These are phyloP conservation scores for Drosophila albomicans DNA, from an alignment of 1,140 invertebrate genomes.

Conservation along the genomic window DNA sequence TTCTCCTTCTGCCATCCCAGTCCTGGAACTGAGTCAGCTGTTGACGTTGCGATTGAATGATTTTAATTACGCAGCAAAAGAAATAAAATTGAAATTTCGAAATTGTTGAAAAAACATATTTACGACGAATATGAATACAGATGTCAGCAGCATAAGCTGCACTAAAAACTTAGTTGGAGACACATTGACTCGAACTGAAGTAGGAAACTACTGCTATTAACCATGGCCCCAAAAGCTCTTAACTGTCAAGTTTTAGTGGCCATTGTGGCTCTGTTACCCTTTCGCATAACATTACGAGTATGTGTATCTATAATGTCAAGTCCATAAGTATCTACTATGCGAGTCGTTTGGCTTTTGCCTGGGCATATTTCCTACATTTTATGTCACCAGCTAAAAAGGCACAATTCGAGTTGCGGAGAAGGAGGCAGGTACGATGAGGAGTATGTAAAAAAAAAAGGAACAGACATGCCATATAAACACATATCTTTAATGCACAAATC, in stretches of 20 bases:
- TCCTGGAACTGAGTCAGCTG: slow-evolving; percentile 7
- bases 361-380: slow-evolving; percentile 69
- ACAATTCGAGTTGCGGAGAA: slow-evolving; percentile 15
- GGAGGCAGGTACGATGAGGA: slow-evolving; percentile 10
- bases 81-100: background rate
- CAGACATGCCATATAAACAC: slow-evolving; percentile 15
- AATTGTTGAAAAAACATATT: background rate
- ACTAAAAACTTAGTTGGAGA: slow-evolving; percentile 56
- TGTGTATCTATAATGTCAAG: slow-evolving; percentile 36
- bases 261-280: slow-evolving; percentile 67
- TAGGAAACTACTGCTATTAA: slow-evolving; percentile 53
- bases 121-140: slow-evolving; percentile 1
- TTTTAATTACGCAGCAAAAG: background rate
- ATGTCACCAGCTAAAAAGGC: slow-evolving; percentile 56
- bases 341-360: slow-evolving; percentile 16
- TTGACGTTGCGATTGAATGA: background rate
- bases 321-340: slow-evolving; percentile 53
- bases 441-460: slow-evolving; percentile 40
- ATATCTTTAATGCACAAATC: slow-evolving; percentile 81
- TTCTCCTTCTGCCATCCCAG: background rate
- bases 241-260: slow-evolving; percentile 73
- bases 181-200: slow-evolving; percentile 38
- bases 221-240: slow-evolving; percentile 55
- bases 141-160: background rate
- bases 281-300: slow-evolving; percentile 68